Percentiles rank a stretch among this genome's conserved stretches.
phyloP scores from a whole-genome alignment of 2,113 vertebrate genomes.

The Lonchura striata region DNA sequence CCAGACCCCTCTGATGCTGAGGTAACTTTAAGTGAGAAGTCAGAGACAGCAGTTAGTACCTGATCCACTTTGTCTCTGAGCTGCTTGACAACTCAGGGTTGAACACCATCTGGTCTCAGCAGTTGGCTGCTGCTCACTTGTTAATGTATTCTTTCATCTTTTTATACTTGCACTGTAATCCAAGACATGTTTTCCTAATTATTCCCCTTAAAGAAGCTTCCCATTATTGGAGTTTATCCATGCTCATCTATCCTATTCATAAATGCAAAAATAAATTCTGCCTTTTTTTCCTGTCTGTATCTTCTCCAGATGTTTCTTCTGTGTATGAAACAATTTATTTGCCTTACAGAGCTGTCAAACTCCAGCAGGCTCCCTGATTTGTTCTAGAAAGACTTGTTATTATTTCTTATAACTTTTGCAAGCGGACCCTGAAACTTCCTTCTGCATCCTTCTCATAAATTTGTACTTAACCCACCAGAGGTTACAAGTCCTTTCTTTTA shows the following conservation, averaged over 20 bases:
- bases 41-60: neutral
- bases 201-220: neutral
- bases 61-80: neutral
- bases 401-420: neutral
- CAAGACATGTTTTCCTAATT: neutral
- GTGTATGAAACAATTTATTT: neutral
- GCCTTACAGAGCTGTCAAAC: neutral
- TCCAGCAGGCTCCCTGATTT: neutral
- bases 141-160: neutral
- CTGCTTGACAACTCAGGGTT: neutral
- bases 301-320: neutral
- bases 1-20: fast-evolving
- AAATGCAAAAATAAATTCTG: neutral
- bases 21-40: neutral
- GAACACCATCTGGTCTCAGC: neutral
- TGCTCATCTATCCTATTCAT: neutral
- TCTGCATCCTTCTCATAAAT: neutral
- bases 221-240: neutral
- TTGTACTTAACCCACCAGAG: neutral
- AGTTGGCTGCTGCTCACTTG: neutral
- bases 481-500: neutral
- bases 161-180: neutral
- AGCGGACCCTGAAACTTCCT: neutral
- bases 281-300: neutral
- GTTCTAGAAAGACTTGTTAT: neutral